These are phyloP conservation scores for Coccyzus lansbergi DNA, from an alignment of 2,797 vertebrate species.

Conservation along the genomic window DNA sequence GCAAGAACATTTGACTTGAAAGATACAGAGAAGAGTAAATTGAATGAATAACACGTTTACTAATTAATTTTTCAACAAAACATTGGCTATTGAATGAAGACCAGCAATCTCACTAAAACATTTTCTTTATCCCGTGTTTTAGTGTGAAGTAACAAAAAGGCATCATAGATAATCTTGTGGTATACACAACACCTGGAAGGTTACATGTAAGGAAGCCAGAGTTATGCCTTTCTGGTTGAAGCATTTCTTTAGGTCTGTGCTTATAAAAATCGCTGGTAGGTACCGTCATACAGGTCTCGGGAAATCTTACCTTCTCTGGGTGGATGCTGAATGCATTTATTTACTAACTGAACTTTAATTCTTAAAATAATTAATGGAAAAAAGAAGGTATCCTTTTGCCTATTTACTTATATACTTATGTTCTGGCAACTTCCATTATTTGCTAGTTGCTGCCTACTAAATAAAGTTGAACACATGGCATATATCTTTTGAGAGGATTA, in stretches of 20 bases:
- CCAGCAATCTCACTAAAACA: not conserved
- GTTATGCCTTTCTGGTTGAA: not conserved
- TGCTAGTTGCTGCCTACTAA: not conserved
- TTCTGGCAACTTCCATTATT: not conserved
- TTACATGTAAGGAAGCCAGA: not conserved
- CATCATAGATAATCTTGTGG: not conserved
- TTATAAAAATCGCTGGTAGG: not conserved
- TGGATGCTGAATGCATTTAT: not conserved
- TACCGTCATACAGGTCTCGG: not conserved
- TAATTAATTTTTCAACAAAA: conserved; percentile 8
- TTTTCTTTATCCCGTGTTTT: not conserved
- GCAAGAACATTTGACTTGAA: conserved; percentile 37
- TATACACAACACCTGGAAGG: not conserved
- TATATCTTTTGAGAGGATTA: not conserved
- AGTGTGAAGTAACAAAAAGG: not conserved
- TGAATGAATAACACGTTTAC: conserved; percentile 50
- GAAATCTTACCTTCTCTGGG: not conserved
- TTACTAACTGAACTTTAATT: not conserved
- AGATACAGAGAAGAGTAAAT: conserved; percentile 1
- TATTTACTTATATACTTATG: not conserved
- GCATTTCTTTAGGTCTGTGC: not conserved
- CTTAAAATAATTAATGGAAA: not conserved
- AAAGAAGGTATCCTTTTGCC: not conserved
- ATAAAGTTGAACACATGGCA: not conserved
- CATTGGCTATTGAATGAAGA: not conserved